A percentile compares a stretch with the other conserved stretches of the same genome.
Evolutionary conservation across 2,888 invertebrate species (phyloP).

Genomic region (Muschampia plurimacula): DNA sequence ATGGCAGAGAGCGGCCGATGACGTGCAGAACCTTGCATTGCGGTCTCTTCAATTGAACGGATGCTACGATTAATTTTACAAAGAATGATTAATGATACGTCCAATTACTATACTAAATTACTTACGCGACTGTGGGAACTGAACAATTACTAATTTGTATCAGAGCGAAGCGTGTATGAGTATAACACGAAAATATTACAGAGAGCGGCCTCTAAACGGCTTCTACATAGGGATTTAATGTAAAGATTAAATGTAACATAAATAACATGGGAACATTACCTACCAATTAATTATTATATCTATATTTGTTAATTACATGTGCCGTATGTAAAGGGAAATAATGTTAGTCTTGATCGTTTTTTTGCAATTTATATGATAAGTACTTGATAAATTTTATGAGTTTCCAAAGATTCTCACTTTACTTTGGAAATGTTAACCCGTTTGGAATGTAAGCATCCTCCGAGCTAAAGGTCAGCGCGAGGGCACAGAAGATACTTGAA

Average conservation of each 20-base stretch:
- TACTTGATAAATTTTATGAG: background rate
- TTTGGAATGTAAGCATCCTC: conserved; percentile 80
- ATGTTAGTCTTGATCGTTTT: background rate
- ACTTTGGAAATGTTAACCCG: conserved; percentile 66
- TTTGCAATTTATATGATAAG: background rate
- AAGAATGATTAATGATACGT: conserved; percentile 50
- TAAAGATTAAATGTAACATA: conserved; percentile 7
- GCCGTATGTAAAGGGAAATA: background rate
- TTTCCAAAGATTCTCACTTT: conserved; percentile 49
- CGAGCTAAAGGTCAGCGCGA: conserved; percentile 70
- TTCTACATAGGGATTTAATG: conserved; percentile 16
- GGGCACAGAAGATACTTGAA: conserved; percentile 59
- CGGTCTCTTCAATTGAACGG: conserved; percentile 47
- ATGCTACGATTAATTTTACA: conserved; percentile 48
- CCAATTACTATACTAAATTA: conserved; percentile 49
- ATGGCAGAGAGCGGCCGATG: conserved; percentile 53
- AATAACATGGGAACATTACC: conserved; percentile 19
- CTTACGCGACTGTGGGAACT: conserved; percentile 49
- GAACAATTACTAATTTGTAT: conserved; percentile 40
- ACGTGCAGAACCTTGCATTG: conserved; percentile 57
- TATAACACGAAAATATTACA: conserved; percentile 39
- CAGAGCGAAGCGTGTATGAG: conserved; percentile 36
- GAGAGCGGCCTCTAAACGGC: conserved; percentile 39
- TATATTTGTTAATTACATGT: background rate
- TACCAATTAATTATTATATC: background rate